Percentiles rank a stretch among this genome's conserved stretches.
phyloP scores from a whole-genome alignment of 2,888 invertebrate species.

The Icerya purchasi region DNA sequence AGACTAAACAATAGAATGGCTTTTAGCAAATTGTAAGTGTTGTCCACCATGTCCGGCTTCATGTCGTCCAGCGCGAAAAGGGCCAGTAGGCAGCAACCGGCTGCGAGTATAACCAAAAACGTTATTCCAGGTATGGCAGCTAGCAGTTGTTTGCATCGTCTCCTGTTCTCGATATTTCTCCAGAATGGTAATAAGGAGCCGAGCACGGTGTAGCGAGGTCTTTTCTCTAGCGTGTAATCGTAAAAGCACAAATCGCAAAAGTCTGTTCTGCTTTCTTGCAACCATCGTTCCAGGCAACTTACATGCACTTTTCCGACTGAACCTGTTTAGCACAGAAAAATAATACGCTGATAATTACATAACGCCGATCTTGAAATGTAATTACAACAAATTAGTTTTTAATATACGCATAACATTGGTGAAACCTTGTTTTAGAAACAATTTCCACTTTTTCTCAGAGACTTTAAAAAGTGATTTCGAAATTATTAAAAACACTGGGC shows the following conservation, averaged over 20 bases:
- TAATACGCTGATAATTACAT: no score
- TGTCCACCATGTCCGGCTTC: background rate
- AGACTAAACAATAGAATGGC: background rate
- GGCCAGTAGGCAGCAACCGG: background rate
- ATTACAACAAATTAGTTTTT: no score
- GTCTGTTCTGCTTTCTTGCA: background rate
- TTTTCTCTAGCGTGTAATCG: background rate
- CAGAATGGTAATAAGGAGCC: background rate
- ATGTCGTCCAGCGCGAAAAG: background rate
- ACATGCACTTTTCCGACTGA: background rate
- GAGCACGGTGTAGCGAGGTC: background rate
- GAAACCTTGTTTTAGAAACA: no score
- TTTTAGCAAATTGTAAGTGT: background rate
- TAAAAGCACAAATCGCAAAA: background rate
- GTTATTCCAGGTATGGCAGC: background rate
- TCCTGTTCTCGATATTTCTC: background rate
- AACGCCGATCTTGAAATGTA: no score
- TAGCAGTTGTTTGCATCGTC: background rate
- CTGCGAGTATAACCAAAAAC: background rate
- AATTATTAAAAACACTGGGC: no score
- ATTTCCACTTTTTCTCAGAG: no score
- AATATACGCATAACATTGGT: no score
- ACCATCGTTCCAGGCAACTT: background rate
- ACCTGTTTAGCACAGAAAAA: no score
- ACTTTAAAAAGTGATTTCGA: no score